Evolutionary conservation across 2,888 invertebrate species (phyloP).

Genomic region (Nasonovia ribisnigri): DNA sequence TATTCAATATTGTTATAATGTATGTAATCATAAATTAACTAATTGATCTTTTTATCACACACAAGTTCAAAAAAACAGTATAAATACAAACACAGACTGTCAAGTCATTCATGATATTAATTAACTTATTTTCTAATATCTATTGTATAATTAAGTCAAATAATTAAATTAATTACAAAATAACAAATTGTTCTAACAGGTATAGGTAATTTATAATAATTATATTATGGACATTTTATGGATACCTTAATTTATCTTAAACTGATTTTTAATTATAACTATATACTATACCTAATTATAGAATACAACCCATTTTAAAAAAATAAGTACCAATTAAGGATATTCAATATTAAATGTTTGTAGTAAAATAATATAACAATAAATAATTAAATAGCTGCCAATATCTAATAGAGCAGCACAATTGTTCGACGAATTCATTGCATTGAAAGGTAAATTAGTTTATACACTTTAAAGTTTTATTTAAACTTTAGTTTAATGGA

Average conservation of each 20-base stretch:
- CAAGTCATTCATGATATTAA: neutral
- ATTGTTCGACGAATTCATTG: neutral
- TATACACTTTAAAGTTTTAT: neutral
- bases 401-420: neutral
- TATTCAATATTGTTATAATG: neutral
- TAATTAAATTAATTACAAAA: conserved; percentile 10
- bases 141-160: neutral
- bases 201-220: neutral
- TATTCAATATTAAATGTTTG: conserved; percentile 10
- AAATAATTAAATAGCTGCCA: conserved; percentile 17
- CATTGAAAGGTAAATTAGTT: neutral
- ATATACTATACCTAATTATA: neutral
- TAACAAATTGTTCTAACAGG: neutral
- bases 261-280: neutral
- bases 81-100: neutral
- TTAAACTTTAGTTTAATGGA: neutral
- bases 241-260: neutral
- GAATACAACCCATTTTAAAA: neutral
- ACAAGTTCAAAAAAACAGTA: neutral
- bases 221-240: neutral
- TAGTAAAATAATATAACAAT: conserved; percentile 15
- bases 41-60: conserved; percentile 36
- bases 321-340: conserved; percentile 2
- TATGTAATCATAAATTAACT: neutral
- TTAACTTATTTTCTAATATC: neutral